Evolutionary conservation across 2,113 vertebrate species (phyloP).

Genomic region (Rhizomys pruinosus): DNA sequence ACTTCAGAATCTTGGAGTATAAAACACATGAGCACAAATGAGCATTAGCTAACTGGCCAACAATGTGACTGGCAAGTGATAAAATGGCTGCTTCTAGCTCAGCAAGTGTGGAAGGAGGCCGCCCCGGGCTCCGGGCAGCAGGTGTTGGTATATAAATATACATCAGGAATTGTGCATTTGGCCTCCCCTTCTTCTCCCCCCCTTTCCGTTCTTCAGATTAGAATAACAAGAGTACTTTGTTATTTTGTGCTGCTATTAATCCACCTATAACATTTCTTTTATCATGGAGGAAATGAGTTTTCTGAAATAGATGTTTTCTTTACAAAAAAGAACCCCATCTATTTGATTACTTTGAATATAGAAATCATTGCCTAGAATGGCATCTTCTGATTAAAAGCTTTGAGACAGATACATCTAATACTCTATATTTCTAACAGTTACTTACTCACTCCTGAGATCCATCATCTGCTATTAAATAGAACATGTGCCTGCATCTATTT

Average conservation of each 20-base stretch:
- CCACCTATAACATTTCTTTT: neutral
- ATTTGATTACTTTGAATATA: constrained; percentile 48
- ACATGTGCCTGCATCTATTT: neutral
- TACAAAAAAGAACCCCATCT: neutral
- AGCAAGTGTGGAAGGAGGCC: constrained; percentile 40
- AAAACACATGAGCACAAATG: constrained; percentile 35
- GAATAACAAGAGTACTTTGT: neutral
- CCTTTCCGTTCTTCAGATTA: constrained; percentile 27
- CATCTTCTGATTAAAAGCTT: constrained; percentile 36
- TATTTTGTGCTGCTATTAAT: constrained; percentile 15
- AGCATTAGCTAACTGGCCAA: constrained; percentile 53
- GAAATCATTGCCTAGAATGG: neutral
- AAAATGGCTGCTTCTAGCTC: constrained; percentile 55
- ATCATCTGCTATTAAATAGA: neutral
- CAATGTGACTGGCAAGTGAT: constrained; percentile 54
- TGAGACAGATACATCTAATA: neutral
- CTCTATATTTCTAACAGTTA: neutral
- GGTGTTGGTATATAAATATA: constrained; percentile 65
- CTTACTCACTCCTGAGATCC: neutral
- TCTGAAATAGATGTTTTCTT: constrained; percentile 1
- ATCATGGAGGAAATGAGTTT: constrained; percentile 23
- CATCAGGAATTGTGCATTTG: neutral
- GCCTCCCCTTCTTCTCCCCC: neutral
- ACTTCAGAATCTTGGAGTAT: constrained; percentile 5
- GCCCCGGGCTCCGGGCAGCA: constrained; percentile 33